Base-by-base conservation (phyloP, 2,797 vertebrate species). In the Coreius guichenoti region DNA sequence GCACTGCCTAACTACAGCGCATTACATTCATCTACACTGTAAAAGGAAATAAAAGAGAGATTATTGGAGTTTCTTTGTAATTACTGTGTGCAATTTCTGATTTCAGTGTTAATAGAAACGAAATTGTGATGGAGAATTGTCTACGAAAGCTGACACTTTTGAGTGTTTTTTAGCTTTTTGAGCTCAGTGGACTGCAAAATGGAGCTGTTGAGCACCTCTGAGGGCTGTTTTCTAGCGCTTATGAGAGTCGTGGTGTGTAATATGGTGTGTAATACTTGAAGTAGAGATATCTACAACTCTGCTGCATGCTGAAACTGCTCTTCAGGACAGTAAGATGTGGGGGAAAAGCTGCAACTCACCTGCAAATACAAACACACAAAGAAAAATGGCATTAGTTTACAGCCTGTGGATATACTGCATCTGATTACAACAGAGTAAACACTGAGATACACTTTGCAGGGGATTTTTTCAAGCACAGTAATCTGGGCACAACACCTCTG, bases 331-430 rank as follows among this genome's bases (percentile, higher is more conserved):
- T 16, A 61, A 81, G 68, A 89, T 16, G 45, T 29, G 8, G 43
- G 21, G 39, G 47, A 61, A 84, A 81, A 84, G 43, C 85, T 63
- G 36, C 58, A 86, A 94, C 95, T 95, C 92, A 96, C 95, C 95
- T 95, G 91, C 14, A 93, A 85, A 93, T 23, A 89, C 29, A 89
- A 78, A 94, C 76, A 90, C 9, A 92, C 12, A 92, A 51, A 91
- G 3, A 79, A 16, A 87, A 5, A 23, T 8, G 4, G 11, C 7
- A 33, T 92, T 69, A 92, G 80, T 75, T 33, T 19, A 68, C 31
- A 77, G 9, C 39, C 26, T 31, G 49, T 67, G 13, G 39, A 45
- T n/a, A 19, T 33, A 26, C 68, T 1, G 63, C 31, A 65, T 23
- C 67, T 43, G 14, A 6, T 63, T 43, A 29, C 21, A 36, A 14